A percentile compares a stretch with the other conserved stretches of the same genome.
These are phyloP conservation scores for Rousettus leschenaultii DNA, from an alignment of 2,113 vertebrate genomes.

Conservation along the genomic window DNA sequence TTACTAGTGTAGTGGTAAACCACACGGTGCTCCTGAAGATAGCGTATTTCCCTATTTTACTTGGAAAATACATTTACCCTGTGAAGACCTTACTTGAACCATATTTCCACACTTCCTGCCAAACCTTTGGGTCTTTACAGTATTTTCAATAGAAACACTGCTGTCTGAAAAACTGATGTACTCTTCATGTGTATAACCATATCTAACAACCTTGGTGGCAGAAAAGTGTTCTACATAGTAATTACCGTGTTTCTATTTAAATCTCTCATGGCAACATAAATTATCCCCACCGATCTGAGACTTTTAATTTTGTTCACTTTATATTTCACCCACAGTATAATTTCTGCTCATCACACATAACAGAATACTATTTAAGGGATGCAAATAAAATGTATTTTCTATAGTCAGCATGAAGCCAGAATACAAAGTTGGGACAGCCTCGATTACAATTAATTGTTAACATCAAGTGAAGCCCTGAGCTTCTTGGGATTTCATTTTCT, in stretches of 20 bases:
- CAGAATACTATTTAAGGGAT: not conserved
- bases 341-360: not conserved
- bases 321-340: not conserved
- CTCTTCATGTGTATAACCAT: not conserved
- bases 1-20: not conserved
- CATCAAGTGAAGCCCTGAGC: not conserved
- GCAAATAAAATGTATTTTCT: not conserved
- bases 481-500: not conserved
- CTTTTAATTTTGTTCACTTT: slow-evolving; percentile 25
- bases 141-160: not conserved
- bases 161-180: not conserved
- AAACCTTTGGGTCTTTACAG: not conserved
- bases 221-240: not conserved
- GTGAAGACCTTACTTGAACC: not conserved
- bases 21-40: not conserved
- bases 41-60: not conserved
- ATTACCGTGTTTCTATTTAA: not conserved
- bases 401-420: not conserved
- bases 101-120: not conserved
- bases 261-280: not conserved
- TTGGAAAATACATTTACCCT: not conserved
- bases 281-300: not conserved
- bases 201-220: not conserved
- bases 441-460: not conserved
- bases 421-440: not conserved